phyloP scores from a whole-genome alignment of 1,140 invertebrate species.

The honey bee (Apis mellifera) region DNA sequence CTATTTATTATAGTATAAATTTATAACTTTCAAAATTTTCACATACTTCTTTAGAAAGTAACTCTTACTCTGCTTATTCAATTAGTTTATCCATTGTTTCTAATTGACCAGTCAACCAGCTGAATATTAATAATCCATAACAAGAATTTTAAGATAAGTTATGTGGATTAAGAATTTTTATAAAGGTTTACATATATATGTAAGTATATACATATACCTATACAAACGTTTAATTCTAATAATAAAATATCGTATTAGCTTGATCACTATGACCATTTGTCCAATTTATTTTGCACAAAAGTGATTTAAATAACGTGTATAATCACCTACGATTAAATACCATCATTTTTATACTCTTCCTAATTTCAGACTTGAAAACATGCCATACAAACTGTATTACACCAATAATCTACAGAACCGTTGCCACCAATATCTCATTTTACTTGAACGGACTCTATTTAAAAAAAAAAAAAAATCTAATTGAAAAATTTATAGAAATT shows the following conservation, averaged over 20 bases:
- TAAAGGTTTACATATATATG: neutral
- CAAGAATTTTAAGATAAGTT: neutral
- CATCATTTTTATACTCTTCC: neutral
- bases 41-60: constrained; percentile 8
- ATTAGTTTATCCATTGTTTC: neutral
- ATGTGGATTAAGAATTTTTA: neutral
- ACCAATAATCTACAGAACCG: neutral
- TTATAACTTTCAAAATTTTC: constrained; percentile 1
- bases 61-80: neutral
- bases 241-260: neutral
- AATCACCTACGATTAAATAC: too few species aligned
- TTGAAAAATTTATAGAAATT: too few species aligned
- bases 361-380: neutral
- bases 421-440: too few species aligned
- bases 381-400: neutral
- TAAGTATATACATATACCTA: too few species aligned
- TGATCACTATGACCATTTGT: neutral
- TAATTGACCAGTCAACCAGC: neutral
- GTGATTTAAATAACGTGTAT: too few species aligned
- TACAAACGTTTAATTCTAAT: neutral
- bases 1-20: neutral
- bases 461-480: too few species aligned
- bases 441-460: too few species aligned
- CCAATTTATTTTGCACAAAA: neutral
- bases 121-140: neutral